Evolutionary conservation across 1,140 invertebrate genomes (phyloP).

Genomic region (Phocides pigmalion): DNA sequence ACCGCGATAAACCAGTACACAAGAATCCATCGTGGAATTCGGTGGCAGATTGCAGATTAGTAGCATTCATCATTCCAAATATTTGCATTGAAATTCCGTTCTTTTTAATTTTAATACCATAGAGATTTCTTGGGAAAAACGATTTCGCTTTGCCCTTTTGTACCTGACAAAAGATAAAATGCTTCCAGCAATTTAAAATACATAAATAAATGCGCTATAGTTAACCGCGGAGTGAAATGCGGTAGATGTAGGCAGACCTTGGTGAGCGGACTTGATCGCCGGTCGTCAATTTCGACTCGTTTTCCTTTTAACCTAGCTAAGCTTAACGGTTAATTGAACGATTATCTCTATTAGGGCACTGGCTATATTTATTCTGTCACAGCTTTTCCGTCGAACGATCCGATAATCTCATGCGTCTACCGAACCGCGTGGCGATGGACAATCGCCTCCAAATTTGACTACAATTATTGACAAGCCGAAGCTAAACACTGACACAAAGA

Average conservation of each 20-base stretch:
- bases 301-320: constrained; percentile 42
- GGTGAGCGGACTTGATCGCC: constrained; percentile 26
- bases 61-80: constrained; percentile 69
- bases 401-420: constrained; percentile 49
- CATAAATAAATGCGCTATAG: neutral
- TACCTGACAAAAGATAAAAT: constrained; percentile 32
- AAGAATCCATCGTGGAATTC: constrained; percentile 63
- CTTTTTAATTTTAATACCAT: constrained; percentile 59
- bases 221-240: constrained; percentile 27
- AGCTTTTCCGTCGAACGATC: constrained; percentile 43
- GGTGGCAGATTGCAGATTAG: constrained; percentile 79
- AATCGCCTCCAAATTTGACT: constrained; percentile 51
- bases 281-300: constrained; percentile 32
- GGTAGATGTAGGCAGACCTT: constrained; percentile 28
- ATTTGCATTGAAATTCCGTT: constrained; percentile 65
- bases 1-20: constrained; percentile 41
- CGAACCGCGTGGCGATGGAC: constrained; percentile 46
- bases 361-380: constrained; percentile 49
- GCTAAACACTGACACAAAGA: constrained; percentile 66
- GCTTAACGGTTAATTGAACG: constrained; percentile 45
- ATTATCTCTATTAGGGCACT: constrained; percentile 55
- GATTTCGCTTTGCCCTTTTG: constrained; percentile 35
- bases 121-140: constrained; percentile 60
- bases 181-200: constrained; percentile 32
- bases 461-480: constrained; percentile 57